These are phyloP conservation scores for Drosophila mayaguana DNA, from an alignment of 2,888 invertebrate species.

Conservation along the genomic window DNA sequence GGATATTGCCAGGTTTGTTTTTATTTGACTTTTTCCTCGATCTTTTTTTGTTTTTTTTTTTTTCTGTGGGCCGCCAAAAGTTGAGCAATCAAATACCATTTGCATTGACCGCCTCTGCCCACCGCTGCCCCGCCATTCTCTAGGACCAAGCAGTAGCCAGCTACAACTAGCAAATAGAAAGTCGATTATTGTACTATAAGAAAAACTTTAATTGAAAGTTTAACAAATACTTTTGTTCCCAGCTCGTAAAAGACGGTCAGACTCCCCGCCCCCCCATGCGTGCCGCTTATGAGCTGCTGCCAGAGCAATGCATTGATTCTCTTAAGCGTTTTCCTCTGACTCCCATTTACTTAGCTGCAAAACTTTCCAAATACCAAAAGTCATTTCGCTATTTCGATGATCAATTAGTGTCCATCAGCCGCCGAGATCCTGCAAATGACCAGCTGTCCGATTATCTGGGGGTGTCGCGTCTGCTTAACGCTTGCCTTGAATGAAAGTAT, in stretches of 20 bases:
- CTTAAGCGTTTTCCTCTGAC: conserved; percentile 6
- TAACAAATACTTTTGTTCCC: conserved; percentile 34
- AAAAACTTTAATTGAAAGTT: conserved; percentile 60
- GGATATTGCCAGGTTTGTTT: conserved; percentile 56
- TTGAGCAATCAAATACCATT: conserved; percentile 76
- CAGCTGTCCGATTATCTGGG: background rate
- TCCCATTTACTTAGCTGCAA: conserved; percentile 7
- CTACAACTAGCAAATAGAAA: conserved; percentile 55
- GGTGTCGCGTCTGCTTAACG: conserved; percentile 23
- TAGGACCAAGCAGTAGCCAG: background rate
- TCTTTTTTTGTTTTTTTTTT: background rate
- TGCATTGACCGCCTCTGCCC: conserved; percentile 56
- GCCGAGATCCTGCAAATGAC: conserved; percentile 16
- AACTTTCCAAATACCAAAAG: conserved; percentile 33
- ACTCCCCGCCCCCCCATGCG: conserved; percentile 15
- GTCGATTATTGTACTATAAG: conserved; percentile 51
- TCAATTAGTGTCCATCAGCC: conserved; percentile 59
- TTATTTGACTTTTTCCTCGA: conserved; percentile 11
- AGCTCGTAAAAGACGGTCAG: conserved; percentile 9
- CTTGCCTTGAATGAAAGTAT: background rate
- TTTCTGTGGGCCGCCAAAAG: conserved; percentile 42
- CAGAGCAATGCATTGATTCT: conserved; percentile 22
- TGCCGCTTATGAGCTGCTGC: conserved; percentile 23
- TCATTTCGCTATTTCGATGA: conserved; percentile 29
- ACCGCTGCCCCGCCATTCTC: background rate